phyloP scores from a whole-genome alignment of 2,888 invertebrate genomes.

The Spisula solida region DNA sequence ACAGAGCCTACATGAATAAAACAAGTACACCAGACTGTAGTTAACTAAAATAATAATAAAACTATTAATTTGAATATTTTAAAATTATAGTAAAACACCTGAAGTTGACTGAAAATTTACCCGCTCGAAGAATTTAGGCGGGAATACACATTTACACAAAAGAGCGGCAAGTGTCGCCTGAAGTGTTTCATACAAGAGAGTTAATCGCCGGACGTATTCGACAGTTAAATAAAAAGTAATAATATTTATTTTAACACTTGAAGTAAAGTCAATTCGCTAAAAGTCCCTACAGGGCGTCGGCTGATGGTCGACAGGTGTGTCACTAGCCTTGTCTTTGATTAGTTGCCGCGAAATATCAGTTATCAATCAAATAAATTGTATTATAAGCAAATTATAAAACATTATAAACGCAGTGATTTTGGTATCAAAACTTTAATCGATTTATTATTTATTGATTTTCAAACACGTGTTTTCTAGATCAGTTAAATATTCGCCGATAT shows the following conservation, averaged over 20 bases:
- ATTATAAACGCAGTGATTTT: not conserved
- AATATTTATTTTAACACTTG: constrained; percentile 22
- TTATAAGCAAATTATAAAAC: not conserved
- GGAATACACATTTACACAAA: not conserved
- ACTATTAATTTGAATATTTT: too few species aligned
- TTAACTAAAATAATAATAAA: too few species aligned
- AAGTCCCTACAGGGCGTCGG: not conserved
- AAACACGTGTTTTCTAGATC: not conserved
- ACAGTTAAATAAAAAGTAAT: constrained; percentile 9
- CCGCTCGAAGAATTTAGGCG: not conserved
- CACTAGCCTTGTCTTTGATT: constrained; percentile 50
- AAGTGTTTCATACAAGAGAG: not conserved
- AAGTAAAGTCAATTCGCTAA: not conserved
- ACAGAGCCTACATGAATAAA: too few species aligned
- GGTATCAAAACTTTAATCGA: not conserved
- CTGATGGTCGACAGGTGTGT: constrained; percentile 55
- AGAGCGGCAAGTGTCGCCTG: not conserved
- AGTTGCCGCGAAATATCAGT: constrained; percentile 37
- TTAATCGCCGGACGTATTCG: not conserved
- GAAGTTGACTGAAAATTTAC: too few species aligned
- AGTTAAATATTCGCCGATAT: not conserved
- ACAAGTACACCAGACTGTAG: too few species aligned
- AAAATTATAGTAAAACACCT: too few species aligned
- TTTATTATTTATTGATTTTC: not conserved
- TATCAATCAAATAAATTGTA: constrained; percentile 15